Percentiles rank a stretch among this genome's conserved stretches.
phyloP scores from a whole-genome alignment of 2,888 invertebrate species.

The Dryocosmus kuriphilus region DNA sequence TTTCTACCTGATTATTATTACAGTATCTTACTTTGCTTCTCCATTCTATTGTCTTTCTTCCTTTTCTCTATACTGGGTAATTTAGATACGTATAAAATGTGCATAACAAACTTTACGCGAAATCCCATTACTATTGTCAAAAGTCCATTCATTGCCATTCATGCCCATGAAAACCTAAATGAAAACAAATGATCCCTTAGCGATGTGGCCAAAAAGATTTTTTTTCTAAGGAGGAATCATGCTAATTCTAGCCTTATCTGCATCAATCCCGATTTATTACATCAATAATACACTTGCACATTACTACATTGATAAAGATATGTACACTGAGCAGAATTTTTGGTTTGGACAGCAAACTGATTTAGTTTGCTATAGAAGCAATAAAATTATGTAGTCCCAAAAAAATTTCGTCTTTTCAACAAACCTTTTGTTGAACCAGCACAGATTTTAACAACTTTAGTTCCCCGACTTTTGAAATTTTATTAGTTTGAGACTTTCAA shows the following conservation, averaged over 20 bases:
- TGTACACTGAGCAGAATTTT: too few species aligned
- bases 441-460: too few species aligned
- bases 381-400: too few species aligned
- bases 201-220: constrained; percentile 22
- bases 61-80: background rate
- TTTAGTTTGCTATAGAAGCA: too few species aligned
- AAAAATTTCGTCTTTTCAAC: too few species aligned
- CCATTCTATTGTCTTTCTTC: background rate
- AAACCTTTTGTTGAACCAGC: too few species aligned
- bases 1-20: constrained; percentile 17
- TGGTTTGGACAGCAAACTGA: too few species aligned
- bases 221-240: background rate
- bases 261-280: too few species aligned
- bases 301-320: too few species aligned
- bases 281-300: too few species aligned
- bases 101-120: constrained; percentile 4
- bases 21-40: constrained; percentile 13
- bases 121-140: constrained; percentile 21
- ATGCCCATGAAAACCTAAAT: constrained; percentile 29
- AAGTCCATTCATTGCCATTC: constrained; percentile 23
- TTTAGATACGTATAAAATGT: constrained; percentile 27
- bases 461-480: too few species aligned
- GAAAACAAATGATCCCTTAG: constrained; percentile 20
- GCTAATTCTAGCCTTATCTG: background rate
- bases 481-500: too few species aligned